Percentiles rank a stretch among this genome's conserved stretches.
phyloP scores from a whole-genome alignment of 2,797 vertebrate species.

The Botia almorhae region DNA sequence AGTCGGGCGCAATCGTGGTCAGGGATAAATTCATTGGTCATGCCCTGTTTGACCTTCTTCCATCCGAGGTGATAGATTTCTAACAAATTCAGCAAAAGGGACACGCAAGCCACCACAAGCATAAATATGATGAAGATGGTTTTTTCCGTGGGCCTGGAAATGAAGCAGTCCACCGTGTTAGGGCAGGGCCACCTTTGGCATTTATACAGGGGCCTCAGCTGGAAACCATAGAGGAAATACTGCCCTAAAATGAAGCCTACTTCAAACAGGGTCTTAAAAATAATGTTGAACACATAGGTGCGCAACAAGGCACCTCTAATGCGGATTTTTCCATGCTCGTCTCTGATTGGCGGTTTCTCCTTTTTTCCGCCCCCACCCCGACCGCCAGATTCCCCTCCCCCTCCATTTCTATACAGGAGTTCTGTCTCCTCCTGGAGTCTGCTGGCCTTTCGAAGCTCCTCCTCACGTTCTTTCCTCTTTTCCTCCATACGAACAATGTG shows the following conservation, averaged over 20 bases:
- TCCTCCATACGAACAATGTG: slow-evolving; percentile 96
- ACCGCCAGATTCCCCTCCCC: slow-evolving; percentile 48
- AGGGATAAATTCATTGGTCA: slow-evolving; percentile 79
- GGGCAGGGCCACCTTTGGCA: slow-evolving; percentile 94
- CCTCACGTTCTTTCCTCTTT: slow-evolving; percentile 89
- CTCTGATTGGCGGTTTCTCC: slow-evolving; percentile 82
- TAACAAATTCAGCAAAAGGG: slow-evolving; percentile 94
- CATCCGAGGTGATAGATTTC: slow-evolving; percentile 98
- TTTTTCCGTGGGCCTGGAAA: slow-evolving; percentile 97
- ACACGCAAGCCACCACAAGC: slow-evolving; percentile 96
- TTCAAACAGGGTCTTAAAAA: slow-evolving; percentile 96
- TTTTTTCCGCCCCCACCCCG: slow-evolving; percentile 72
- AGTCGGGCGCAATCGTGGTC: slow-evolving; percentile 65
- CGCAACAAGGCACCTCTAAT: slow-evolving; percentile 92
- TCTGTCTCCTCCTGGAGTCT: slow-evolving; percentile 77
- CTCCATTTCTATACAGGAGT: slow-evolving; percentile 74
- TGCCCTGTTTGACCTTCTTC: slow-evolving; percentile 94
- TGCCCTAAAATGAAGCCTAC: slow-evolving; percentile 96
- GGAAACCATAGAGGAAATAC: slow-evolving; percentile 96
- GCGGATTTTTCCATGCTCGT: slow-evolving; percentile 89
- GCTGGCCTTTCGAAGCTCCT: slow-evolving; percentile 77
- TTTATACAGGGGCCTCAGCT: slow-evolving; percentile 91
- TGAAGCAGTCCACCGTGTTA: slow-evolving; percentile 97
- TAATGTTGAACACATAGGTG: slow-evolving; percentile 97
- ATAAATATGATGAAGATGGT: slow-evolving; percentile 98